Percentiles rank a stretch among this genome's conserved stretches.
phyloP scores from a whole-genome alignment of 2,888 invertebrate species.

The Platycheirus rosarum region DNA sequence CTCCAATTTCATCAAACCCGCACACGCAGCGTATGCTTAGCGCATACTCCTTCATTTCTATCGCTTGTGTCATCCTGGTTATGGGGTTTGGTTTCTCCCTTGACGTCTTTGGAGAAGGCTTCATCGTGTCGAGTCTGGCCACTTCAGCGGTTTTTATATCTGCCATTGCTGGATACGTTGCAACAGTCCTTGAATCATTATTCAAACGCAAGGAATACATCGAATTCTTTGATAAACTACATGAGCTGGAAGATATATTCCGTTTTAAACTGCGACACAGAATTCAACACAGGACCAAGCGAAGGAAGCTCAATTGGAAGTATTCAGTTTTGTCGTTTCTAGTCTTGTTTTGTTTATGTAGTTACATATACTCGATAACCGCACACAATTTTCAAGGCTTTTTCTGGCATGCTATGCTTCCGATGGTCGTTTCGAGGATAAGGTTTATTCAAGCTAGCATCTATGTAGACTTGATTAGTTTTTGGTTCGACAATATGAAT shows the following conservation, averaged over 20 bases:
- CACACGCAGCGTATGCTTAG: conserved; percentile 15
- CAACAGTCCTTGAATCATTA: conserved; percentile 30
- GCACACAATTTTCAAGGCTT: conserved; percentile 13
- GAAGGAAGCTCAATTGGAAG: conserved; percentile 18
- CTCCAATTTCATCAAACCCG: conserved; percentile 39
- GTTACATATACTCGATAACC: not conserved
- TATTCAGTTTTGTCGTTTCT: conserved; percentile 13
- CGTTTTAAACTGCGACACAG: conserved; percentile 12
- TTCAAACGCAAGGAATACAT: conserved; percentile 8
- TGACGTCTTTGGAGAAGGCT: conserved; percentile 39
- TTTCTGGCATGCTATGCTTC: conserved; percentile 23
- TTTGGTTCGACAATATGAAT: conserved; percentile 36
- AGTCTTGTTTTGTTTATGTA: not conserved
- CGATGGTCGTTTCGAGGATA: conserved; percentile 22
- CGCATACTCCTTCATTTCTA: conserved; percentile 24
- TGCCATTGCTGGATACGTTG: not conserved
- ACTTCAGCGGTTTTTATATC: conserved; percentile 23
- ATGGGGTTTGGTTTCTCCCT: conserved; percentile 9
- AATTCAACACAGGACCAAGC: not conserved
- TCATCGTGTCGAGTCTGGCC: conserved; percentile 25
- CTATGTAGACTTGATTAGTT: conserved; percentile 36
- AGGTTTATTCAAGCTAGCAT: conserved; percentile 38
- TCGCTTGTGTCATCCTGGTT: not conserved
- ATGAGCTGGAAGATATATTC: conserved; percentile 50
- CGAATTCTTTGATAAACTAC: conserved; percentile 30